Conservation (phyloP, 53 echinoderm and acorn worm species). For the Echinometra lucunter region DNA sequence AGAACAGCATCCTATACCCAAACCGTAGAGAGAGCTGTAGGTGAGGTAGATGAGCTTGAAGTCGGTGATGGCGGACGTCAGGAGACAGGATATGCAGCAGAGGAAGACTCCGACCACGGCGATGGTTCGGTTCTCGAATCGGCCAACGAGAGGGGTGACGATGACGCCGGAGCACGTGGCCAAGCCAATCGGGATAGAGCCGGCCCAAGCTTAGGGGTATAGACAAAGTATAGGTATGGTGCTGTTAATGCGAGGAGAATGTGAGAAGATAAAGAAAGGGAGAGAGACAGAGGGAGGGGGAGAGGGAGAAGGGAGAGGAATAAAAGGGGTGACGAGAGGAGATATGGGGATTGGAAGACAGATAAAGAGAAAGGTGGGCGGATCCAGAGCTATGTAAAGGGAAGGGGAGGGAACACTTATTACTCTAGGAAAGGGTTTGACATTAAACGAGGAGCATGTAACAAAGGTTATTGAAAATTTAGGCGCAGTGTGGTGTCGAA, state of each 20-base stretch:
- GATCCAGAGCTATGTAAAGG: no score
- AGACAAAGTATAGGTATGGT: neutral
- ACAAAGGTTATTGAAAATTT: no score
- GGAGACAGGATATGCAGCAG: constrained; percentile 76
- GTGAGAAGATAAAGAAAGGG: no score
- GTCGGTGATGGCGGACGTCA: constrained; percentile 82
- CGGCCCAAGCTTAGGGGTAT: constrained; percentile 84
- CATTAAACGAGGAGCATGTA: no score
- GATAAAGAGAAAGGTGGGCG: no score
- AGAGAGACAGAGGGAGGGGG: neutral
- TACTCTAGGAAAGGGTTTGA: no score
- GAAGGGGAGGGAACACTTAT: no score
- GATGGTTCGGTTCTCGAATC: constrained; percentile 81
- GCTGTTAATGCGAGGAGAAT: neutral
- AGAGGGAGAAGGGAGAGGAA: neutral
- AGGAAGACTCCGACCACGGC: constrained; percentile 79
- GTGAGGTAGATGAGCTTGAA: constrained; percentile 82
- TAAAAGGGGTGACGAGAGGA: no score
- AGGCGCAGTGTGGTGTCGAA: no score
- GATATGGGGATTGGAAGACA: no score
- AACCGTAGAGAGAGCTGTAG: constrained; percentile 85
- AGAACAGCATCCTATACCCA: constrained; percentile 81
- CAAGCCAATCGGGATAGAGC: constrained; percentile 89
- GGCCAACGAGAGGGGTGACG: constrained; percentile 78
- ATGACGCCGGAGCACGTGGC: constrained; percentile 80